Base-by-base conservation (phyloP, 1,140 invertebrate species). In the Bombus cullumanus region DNA sequence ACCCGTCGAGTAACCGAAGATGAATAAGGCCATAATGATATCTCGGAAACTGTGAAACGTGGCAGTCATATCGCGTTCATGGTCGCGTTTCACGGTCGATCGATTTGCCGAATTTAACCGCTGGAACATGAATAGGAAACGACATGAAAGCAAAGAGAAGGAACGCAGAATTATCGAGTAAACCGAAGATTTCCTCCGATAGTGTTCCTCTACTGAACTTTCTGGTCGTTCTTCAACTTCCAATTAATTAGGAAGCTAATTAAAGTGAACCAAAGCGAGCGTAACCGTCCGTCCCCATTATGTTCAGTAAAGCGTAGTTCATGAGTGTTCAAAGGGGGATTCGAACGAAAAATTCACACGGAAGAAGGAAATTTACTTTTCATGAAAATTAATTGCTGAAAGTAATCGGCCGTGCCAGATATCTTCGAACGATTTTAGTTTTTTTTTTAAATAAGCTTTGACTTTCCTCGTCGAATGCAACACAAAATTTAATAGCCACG, bases 181-280 rank as follows among this genome's bases (percentile, higher is more conserved):
- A 64, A 77, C 81, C 74, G 71, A 75, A 86, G 87, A 86, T 89
- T 86, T 86, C 62, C 39, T 15, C 41, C 53, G 77, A 76, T 34
- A 43, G 66, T 64, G 75, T 78, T 82, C 72, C 28, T n/a, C 62
- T 22, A 53, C 15, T 41, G 62, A 85, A 85, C 71, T 85, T 81
- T 66, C 79, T 15, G 31, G 57, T 37, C 80, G 71, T 83, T 71
- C 85, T 87, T 81, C 47, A 85, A 87, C 69, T 90, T 85, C 75
- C 88, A 90, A 87, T 90, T 90, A 90, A 89, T 90, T 87, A 88
- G 73, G 59, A 78, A 64, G 81, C 69, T 90, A 90, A 90, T 90
- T 90, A 90, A 90, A 71, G 86, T 77, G 86, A 90, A 53, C 78
- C 82, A 68, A 72, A 85, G 75, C 80, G 86, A 90, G 41, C 74